Evolutionary conservation across 2,888 invertebrate species (phyloP).

Genomic region (Tachystola acroxantha): DNA sequence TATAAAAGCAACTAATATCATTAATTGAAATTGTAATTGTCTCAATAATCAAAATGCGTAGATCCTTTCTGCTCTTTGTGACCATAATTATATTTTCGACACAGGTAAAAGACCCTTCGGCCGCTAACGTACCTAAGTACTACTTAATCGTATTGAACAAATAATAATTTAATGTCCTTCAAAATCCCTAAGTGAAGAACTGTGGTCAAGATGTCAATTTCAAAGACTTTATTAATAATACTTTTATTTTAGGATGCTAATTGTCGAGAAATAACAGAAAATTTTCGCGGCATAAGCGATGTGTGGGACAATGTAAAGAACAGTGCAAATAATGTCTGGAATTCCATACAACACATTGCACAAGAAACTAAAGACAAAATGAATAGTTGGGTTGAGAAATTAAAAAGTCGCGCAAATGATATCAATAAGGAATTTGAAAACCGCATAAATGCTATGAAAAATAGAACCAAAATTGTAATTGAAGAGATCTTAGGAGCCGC

Average conservation of each 20-base stretch:
- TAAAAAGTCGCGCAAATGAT: constrained; percentile 28
- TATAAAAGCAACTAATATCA: background rate
- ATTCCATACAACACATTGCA: constrained; percentile 31
- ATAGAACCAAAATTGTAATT: constrained; percentile 23
- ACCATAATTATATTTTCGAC: background rate
- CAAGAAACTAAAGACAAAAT: constrained; percentile 30
- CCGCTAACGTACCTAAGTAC: too few relatives aligned
- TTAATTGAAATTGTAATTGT: too few relatives aligned
- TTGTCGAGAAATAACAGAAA: background rate
- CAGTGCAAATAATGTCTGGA: constrained; percentile 30
- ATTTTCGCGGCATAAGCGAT: constrained; percentile 18
- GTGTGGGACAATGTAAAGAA: constrained; percentile 34
- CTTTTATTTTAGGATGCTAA: background rate
- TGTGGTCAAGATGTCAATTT: too few relatives aligned
- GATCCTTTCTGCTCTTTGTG: background rate
- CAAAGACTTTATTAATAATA: too few relatives aligned
- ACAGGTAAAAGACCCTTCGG: too few relatives aligned
- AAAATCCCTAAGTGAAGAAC: too few relatives aligned
- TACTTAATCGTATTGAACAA: too few relatives aligned
- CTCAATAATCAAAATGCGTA: background rate
- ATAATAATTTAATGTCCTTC: too few relatives aligned
- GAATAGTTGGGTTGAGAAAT: constrained; percentile 23
- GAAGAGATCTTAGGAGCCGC: constrained; percentile 23
- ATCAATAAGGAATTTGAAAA: constrained; percentile 22
- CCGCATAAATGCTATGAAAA: constrained; percentile 24